phyloP scores from a whole-genome alignment of 1,140 invertebrate species.

The Psix sp. region DNA sequence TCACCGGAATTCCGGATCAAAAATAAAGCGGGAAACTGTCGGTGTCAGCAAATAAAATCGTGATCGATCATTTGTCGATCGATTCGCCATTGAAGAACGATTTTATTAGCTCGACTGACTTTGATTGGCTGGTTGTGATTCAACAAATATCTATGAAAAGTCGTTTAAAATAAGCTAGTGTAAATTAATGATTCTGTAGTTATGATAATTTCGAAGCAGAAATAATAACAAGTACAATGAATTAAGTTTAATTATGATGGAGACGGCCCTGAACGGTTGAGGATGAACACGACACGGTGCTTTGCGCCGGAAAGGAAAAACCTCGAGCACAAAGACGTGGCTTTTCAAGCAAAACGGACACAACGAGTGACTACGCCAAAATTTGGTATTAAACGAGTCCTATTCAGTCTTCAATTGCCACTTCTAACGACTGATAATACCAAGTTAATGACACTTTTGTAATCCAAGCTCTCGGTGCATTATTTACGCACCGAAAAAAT shows the following conservation, averaged over 20 bases:
- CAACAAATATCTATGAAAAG: too few relatives aligned
- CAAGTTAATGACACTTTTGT: constrained; percentile 28
- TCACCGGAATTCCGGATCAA: too few relatives aligned
- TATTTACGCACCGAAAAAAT: constrained; percentile 23
- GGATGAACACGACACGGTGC: constrained; percentile 69
- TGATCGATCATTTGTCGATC: too few relatives aligned
- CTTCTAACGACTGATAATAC: constrained; percentile 16
- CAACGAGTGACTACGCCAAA: background rate
- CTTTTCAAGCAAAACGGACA: constrained; percentile 17
- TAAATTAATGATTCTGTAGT: too few relatives aligned
- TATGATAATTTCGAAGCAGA: too few relatives aligned
- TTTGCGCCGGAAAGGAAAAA: constrained; percentile 74
- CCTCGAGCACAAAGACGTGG: constrained; percentile 42
- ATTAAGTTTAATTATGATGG: background rate
- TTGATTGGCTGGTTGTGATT: too few relatives aligned
- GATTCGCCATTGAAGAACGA: too few relatives aligned
- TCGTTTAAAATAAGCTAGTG: too few relatives aligned
- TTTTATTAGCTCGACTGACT: too few relatives aligned
- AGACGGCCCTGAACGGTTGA: constrained; percentile 23
- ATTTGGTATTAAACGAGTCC: constrained; percentile 5
- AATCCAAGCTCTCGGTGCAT: constrained; percentile 30
- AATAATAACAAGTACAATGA: too few relatives aligned
- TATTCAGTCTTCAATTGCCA: constrained; percentile 13
- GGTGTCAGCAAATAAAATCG: too few relatives aligned
- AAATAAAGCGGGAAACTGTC: too few relatives aligned